Evolutionary conservation across 92 coral and sea anemone genomes (phyloP), one percentile per base, ranked within the genome.

Genomic region (Pocillopora grandis): DNA sequence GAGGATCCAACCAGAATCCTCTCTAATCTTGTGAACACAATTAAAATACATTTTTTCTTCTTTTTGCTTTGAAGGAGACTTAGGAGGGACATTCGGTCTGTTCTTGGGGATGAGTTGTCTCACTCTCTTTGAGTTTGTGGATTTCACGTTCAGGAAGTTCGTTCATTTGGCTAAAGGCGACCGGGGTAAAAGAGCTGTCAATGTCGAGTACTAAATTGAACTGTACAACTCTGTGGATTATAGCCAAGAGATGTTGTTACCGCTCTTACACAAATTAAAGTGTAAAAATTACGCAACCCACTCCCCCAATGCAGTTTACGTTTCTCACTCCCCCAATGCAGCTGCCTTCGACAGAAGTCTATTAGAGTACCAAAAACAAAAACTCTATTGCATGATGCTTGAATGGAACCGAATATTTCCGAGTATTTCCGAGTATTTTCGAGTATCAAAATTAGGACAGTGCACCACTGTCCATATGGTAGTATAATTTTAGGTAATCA

Each of bases 41-140:
- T 42, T 27, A 27, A 27, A 42, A 42, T 42, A 0, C 0, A 7
- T 42, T 42, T 66, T 66, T 8, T 17, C 16, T 37, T 27, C 31
- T 27, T 27, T 27, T 49, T 73, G 10, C 20, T 73, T 10, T 19
- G 14, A 4, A 73, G 77, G 77, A 73, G 42, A 55, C 15, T 33
- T 73, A 31, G 77, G 77, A 18, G 77, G 77, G 5, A 73, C 42
- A 16, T 73, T 73, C 17, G 77, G 77, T 33, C 77, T 73, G 31
- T 73, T 73, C 77, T 18, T 73, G 2, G 77, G 77, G 9, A 73
- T 73, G 77, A 73, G 77, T 73, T 48, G 52, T 7, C 77, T 73
- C 21, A 73, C 77, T n/a, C 18, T 73, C 42, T 16, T 73, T 8
- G 77, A 73, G 77, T 73, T 73, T 33, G 60, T 73, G 15, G 77